Conservation (phyloP, 2,113 vertebrate species). For the Sinosuthora webbiana region DNA sequence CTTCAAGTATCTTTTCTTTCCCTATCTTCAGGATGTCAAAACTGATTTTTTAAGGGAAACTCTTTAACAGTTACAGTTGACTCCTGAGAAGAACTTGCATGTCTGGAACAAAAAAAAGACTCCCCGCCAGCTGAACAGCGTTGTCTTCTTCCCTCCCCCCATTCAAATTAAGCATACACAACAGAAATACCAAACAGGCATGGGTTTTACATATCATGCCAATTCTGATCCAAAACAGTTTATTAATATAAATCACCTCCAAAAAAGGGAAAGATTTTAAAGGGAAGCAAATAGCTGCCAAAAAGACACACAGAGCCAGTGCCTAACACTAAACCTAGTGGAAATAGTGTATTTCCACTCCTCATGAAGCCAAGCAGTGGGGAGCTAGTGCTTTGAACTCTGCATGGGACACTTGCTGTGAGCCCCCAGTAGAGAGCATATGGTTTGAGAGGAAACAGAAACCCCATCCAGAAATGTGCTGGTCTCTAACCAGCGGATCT, state of each 20-base stretch:
- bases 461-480: neutral
- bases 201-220: conserved; percentile 22
- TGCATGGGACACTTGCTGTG: conserved; percentile 13
- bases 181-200: conserved; percentile 48
- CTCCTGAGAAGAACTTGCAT: conserved; percentile 15
- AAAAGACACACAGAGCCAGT: conserved; percentile 11
- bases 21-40: conserved; percentile 26
- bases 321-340: conserved; percentile 2
- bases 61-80: conserved; percentile 7
- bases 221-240: conserved; percentile 10
- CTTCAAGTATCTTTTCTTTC: conserved; percentile 10
- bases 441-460: conserved; percentile 34
- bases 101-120: conserved; percentile 22
- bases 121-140: neutral
- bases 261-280: conserved; percentile 55
- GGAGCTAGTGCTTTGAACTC: conserved; percentile 28
- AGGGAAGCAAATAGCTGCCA: neutral
- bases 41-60: conserved; percentile 32
- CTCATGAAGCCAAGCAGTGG: conserved; percentile 6
- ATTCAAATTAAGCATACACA: conserved; percentile 18
- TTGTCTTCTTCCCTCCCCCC: conserved; percentile 8
- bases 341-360: conserved; percentile 29
- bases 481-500: neutral
- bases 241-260: conserved; percentile 56
- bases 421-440: neutral